Percentiles rank a stretch among this genome's conserved stretches.
These are phyloP conservation scores for Takifugu bimaculatus DNA, from an alignment of 2,113 vertebrate genomes.

Conservation along the genomic window DNA sequence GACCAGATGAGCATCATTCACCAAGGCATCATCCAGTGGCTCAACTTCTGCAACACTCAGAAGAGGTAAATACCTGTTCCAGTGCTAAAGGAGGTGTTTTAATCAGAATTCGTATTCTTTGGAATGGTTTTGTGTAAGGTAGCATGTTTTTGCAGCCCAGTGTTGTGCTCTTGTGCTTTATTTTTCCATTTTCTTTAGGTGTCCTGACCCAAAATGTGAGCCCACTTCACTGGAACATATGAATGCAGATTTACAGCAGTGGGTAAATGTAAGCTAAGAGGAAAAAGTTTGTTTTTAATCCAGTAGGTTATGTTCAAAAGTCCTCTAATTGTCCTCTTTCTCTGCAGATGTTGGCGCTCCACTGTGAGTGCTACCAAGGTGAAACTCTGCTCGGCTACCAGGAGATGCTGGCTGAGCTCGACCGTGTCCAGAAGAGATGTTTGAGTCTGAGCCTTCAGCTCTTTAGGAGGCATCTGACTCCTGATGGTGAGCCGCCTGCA, in stretches of 20 bases:
- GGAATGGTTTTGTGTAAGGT: background rate
- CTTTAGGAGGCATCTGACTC: constrained; percentile 70
- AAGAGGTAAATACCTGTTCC: constrained; percentile 56
- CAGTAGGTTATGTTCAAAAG: background rate
- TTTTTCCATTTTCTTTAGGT: constrained; percentile 45
- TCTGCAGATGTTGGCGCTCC: constrained; percentile 67
- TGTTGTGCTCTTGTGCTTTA: background rate
- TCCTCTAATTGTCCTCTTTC: too few species aligned
- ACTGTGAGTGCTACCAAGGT: constrained; percentile 67
- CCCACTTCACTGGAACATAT: constrained; percentile 46
- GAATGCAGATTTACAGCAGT: constrained; percentile 60
- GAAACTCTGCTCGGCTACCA: constrained; percentile 63
- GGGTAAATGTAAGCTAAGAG: constrained; percentile 61
- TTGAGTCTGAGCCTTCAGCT: constrained; percentile 65
- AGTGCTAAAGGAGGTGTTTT: background rate
- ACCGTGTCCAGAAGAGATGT: constrained; percentile 73
- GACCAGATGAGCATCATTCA: constrained; percentile 58
- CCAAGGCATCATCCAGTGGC: constrained; percentile 66
- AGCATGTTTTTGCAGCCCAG: background rate
- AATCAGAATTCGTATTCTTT: too few species aligned
- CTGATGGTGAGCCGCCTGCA: constrained; percentile 49
- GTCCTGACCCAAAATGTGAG: constrained; percentile 38
- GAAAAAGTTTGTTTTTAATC: too few species aligned
- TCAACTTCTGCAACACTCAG: constrained; percentile 54
- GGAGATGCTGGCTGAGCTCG: constrained; percentile 59